Evolutionary conservation across 2,113 vertebrate species (phyloP).

Genomic region (Chionodraco myersi): DNA sequence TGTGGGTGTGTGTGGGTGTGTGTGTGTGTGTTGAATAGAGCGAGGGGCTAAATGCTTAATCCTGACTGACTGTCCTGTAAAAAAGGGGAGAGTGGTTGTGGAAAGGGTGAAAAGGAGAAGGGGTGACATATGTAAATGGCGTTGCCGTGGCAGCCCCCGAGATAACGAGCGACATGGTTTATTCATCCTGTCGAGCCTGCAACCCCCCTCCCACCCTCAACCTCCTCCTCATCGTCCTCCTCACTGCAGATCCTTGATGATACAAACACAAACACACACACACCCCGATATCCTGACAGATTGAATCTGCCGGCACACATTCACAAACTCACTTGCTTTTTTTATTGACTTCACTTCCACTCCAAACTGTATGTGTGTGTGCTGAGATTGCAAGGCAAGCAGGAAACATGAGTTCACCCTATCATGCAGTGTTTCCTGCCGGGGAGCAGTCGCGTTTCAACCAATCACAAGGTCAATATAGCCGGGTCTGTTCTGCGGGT

Average conservation of each 20-base stretch:
- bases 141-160: conserved; percentile 57
- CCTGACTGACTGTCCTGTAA: conserved; percentile 69
- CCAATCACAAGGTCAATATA: conserved; percentile 76
- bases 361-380: not conserved
- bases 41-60: conserved; percentile 55
- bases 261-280: conserved; percentile 23
- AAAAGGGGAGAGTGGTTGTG: conserved; percentile 21
- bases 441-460: conserved; percentile 38
- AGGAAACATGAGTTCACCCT: conserved; percentile 37
- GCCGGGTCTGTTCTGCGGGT: conserved; percentile 7
- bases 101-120: conserved; percentile 47
- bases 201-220: not conserved
- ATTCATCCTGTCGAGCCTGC: conserved; percentile 58
- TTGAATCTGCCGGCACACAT: conserved; percentile 34
- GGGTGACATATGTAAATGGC: conserved; percentile 73
- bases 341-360: conserved; percentile 42
- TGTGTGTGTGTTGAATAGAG: not conserved
- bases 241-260: conserved; percentile 48
- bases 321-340: conserved; percentile 17
- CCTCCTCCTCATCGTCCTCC: conserved; percentile 6
- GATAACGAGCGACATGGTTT: conserved; percentile 72
- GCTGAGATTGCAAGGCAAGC: not conserved
- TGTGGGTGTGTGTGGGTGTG: no score
- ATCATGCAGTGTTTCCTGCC: conserved; percentile 55
- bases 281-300: conserved; percentile 35